A percentile compares a stretch with the other conserved stretches of the same genome.
Evolutionary conservation across 2,888 invertebrate species (phyloP).

Genomic region (Argynnis bischoffii): DNA sequence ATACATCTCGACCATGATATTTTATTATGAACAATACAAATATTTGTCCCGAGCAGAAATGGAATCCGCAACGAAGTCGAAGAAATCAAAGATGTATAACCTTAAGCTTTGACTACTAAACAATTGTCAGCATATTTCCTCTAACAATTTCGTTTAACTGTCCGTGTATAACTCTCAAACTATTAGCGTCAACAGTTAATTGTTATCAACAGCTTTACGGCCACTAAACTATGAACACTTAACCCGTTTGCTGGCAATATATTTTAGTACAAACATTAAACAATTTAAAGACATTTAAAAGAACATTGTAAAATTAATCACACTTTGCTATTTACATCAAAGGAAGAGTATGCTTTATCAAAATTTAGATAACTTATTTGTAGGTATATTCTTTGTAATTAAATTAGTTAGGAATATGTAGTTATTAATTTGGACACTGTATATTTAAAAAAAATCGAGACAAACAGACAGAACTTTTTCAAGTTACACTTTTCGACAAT

Average conservation of each 20-base stretch:
- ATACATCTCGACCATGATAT: no score
- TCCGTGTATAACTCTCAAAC: constrained; percentile 5
- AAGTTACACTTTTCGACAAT: no score
- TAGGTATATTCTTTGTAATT: no score
- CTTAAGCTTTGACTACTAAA: neutral
- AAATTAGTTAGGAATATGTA: no score
- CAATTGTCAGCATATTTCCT: constrained; percentile 6
- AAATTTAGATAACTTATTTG: no score
- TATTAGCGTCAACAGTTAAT: constrained; percentile 23
- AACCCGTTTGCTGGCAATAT: constrained; percentile 29
- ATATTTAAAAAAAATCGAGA: no score
- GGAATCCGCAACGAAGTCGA: no score
- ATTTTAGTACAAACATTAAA: constrained; percentile 18
- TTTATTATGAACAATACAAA: no score
- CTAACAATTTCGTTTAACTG: constrained; percentile 8
- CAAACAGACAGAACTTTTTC: no score
- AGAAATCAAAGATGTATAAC: no score
- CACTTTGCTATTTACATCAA: neutral
- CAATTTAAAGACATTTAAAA: constrained; percentile 13
- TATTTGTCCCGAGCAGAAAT: no score
- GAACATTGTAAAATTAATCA: neutral
- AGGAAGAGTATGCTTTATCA: neutral
- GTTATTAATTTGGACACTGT: no score
- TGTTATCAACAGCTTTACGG: constrained; percentile 31
- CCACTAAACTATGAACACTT: constrained; percentile 29